Base-by-base conservation (phyloP, 2,797 vertebrate genomes). In the Myotis daubentonii region DNA sequence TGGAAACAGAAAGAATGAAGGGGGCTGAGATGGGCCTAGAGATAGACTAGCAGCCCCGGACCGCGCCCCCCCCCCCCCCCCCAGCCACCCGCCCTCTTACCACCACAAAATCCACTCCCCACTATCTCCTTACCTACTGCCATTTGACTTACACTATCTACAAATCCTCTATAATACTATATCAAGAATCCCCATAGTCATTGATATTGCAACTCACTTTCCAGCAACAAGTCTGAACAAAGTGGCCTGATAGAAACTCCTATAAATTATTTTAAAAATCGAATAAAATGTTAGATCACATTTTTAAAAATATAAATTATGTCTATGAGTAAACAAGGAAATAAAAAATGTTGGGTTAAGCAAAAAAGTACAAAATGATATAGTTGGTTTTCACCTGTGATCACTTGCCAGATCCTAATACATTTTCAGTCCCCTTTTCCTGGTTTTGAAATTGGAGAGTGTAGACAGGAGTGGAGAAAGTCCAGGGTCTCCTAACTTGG, bases 281-380 rank as follows among this genome's bases (percentile, higher is more conserved):
- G 8, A 74, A 38, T 19, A 70, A 92, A 80, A 72, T 49, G 1
- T 30, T 90, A 20, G 23, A 55, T n/a, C 33, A 83, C 53, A 60
- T 41, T 87, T 57, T 93, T 55, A 15, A 68, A 84, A 95, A 15
- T 41, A 55, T 91, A 85, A 85, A 72, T 44, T 92, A 71, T 86
- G 75, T 86, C n/a, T 79, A 72, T 57, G 36, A 84, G 28, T 38
- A 94, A 17, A 87, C 17, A 89, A 91, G 76, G 76, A 91, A 93
- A 44, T 57, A 83, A 88, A 6, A 65, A 80, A 91, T 70, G 84
- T 6, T n/a, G 15, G 62, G 7, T 72, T 6, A 65, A 81, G 47
- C 2, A 8, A 38, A 80, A 91, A 79, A 2, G 47, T 0, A 19
- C 36, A 17, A 68, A 86, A 76, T 49, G 9, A 51, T 53, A 84